Evolutionary conservation across 2,113 vertebrate genomes (phyloP).

Genomic region (Zingel zingel): DNA sequence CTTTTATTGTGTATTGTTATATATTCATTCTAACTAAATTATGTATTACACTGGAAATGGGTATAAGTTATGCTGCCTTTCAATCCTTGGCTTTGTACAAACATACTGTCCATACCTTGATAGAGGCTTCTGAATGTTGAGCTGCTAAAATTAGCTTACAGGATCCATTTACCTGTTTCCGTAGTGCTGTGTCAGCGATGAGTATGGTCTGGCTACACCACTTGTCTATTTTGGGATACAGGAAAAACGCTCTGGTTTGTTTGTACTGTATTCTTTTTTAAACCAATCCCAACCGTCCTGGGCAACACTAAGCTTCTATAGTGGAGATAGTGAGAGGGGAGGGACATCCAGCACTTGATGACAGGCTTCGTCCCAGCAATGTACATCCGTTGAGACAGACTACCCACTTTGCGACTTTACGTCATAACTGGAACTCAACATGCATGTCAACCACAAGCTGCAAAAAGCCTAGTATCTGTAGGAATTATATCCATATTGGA

Average conservation of each 20-base stretch:
- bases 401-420: neutral
- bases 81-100: neutral
- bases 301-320: too few species aligned
- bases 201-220: too few species aligned
- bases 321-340: too few species aligned
- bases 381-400: too few species aligned
- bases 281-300: too few species aligned
- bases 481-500: neutral
- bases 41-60: conserved; percentile 24
- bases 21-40: conserved; percentile 23
- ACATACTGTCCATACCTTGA: neutral
- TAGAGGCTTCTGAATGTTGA: neutral
- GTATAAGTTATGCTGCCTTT: neutral
- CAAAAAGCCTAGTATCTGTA: neutral
- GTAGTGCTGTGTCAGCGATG: too few species aligned
- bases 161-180: neutral
- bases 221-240: too few species aligned
- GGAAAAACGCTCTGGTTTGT: too few species aligned
- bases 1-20: conserved; percentile 1
- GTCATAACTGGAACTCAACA: neutral
- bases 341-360: too few species aligned
- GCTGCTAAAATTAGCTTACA: neutral
- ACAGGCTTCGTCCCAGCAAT: too few species aligned
- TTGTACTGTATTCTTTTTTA: too few species aligned
- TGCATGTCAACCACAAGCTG: neutral